Evolutionary conservation across 2,888 invertebrate genomes (phyloP).

Genomic region (Nysson spinosus): DNA sequence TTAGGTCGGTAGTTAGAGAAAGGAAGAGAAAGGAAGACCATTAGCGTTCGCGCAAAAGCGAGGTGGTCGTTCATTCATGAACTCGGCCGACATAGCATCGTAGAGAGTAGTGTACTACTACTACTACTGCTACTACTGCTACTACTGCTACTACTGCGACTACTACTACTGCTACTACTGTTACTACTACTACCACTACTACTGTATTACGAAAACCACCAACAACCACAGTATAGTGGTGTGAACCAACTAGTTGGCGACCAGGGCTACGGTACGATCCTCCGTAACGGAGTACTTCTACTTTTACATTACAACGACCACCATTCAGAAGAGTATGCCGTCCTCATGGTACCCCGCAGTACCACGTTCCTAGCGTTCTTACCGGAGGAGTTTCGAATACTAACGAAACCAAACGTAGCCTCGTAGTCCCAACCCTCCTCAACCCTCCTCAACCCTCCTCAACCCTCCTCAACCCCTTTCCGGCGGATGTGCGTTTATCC

Average conservation of each 20-base stretch:
- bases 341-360: constrained; percentile 20
- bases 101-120: constrained; percentile 48
- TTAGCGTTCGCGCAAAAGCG: constrained; percentile 66
- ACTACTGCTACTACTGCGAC: constrained; percentile 16
- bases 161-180: constrained; percentile 20
- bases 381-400: constrained; percentile 48
- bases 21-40: constrained; percentile 67
- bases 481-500: constrained; percentile 23
- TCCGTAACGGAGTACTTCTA: too few relatives aligned
- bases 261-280: too few relatives aligned
- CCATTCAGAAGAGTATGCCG: too few relatives aligned
- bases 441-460: not conserved
- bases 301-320: constrained; percentile 37
- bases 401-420: too few relatives aligned
- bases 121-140: constrained; percentile 26
- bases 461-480: constrained; percentile 7
- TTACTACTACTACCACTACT: constrained; percentile 47
- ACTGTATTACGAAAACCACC: constrained; percentile 29
- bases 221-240: constrained; percentile 18
- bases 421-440: too few relatives aligned
- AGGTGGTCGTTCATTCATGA: constrained; percentile 74
- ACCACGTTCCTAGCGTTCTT: constrained; percentile 58
- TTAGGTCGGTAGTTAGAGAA: not conserved
- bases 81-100: constrained; percentile 54
- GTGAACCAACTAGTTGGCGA: too few relatives aligned